phyloP scores from a whole-genome alignment of 1,140 invertebrate genomes.

The Agrypnia vestita region DNA sequence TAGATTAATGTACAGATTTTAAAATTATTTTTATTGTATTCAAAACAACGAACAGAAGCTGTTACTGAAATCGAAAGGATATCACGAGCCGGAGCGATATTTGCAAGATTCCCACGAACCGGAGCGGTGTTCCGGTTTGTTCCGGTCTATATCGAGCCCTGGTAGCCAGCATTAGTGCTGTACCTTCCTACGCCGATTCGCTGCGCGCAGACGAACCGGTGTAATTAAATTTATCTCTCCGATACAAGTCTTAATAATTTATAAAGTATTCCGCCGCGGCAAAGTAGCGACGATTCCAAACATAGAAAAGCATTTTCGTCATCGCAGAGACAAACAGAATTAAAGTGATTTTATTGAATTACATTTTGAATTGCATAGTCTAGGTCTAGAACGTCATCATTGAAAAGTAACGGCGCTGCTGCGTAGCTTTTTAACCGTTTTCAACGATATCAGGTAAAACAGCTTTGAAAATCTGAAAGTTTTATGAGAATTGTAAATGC shows the following conservation, averaged over 20 bases:
- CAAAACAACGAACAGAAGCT: too few relatives aligned
- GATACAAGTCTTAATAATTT: constrained; percentile 16
- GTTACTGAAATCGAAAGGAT: too few relatives aligned
- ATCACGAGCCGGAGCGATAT: too few relatives aligned
- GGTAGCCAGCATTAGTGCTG: background rate
- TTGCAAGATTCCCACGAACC: too few relatives aligned
- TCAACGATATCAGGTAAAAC: too few relatives aligned
- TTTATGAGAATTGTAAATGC: background rate
- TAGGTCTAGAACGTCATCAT: background rate
- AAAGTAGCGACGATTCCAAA: constrained; percentile 1
- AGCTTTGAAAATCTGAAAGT: too few relatives aligned
- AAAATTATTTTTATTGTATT: background rate
- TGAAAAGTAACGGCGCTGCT: too few relatives aligned
- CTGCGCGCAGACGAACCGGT: constrained; percentile 7
- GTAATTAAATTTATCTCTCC: constrained; percentile 25
- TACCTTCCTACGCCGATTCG: constrained; percentile 19
- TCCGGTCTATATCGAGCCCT: too few relatives aligned
- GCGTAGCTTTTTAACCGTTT: too few relatives aligned
- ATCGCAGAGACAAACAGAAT: constrained; percentile 1
- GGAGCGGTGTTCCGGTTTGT: too few relatives aligned
- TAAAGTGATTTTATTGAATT: background rate
- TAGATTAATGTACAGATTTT: too few relatives aligned
- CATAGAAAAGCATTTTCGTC: background rate
- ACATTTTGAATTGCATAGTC: too few relatives aligned
- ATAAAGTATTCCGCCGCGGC: constrained; percentile 4